A percentile compares a stretch with the other conserved stretches of the same genome.
phyloP scores from a whole-genome alignment of 1,140 invertebrate genomes.

The Drosophila saltans region DNA sequence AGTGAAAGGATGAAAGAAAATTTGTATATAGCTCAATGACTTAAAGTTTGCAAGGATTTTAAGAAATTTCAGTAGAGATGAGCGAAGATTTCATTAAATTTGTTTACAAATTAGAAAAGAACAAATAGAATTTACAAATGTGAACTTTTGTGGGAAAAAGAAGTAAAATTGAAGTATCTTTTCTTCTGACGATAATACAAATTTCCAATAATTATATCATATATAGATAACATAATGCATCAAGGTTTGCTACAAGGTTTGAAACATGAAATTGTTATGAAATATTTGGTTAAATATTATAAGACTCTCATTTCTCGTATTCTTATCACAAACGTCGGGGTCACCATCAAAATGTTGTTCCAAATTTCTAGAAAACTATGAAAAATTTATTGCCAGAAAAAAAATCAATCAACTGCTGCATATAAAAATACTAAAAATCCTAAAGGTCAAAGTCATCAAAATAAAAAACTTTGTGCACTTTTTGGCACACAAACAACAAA shows the following conservation, averaged over 20 bases:
- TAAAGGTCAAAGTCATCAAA: constrained; percentile 18
- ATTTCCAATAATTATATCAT: too few relatives aligned
- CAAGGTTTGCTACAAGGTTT: too few relatives aligned
- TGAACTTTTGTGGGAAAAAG: too few relatives aligned
- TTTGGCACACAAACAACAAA: background rate
- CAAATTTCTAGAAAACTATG: background rate
- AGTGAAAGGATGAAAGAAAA: background rate
- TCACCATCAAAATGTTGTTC: background rate
- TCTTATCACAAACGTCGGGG: background rate
- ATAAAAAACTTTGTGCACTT: constrained; percentile 13
- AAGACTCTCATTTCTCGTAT: too few relatives aligned
- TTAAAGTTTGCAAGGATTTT: background rate
- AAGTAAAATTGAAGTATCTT: too few relatives aligned
- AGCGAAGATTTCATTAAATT: too few relatives aligned
- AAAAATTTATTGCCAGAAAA: background rate
- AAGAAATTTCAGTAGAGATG: background rate
- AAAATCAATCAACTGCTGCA: constrained; percentile 5
- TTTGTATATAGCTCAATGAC: background rate
- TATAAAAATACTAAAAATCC: constrained; percentile 2
- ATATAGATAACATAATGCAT: too few relatives aligned
- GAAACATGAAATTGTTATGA: too few relatives aligned
- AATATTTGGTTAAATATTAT: too few relatives aligned
- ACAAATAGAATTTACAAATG: too few relatives aligned
- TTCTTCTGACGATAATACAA: too few relatives aligned
- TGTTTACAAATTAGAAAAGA: too few relatives aligned